phyloP scores from a whole-genome alignment of 2,888 invertebrate genomes.

The Fissipunctia ypsillon region DNA sequence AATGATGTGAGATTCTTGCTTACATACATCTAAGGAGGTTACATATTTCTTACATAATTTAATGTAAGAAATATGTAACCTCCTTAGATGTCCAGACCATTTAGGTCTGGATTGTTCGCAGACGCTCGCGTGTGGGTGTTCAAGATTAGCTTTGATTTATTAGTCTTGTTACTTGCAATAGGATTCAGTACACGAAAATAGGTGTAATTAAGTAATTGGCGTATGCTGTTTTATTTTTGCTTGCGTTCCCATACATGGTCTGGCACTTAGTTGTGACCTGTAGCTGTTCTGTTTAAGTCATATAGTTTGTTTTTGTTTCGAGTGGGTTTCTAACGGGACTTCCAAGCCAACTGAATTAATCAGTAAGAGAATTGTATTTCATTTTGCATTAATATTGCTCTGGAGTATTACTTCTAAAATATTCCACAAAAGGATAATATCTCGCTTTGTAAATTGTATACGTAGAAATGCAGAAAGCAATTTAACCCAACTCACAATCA shows the following conservation, averaged over 20 bases:
- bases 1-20: constrained; percentile 58
- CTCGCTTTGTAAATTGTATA: constrained; percentile 29
- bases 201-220: constrained; percentile 38
- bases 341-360: constrained; percentile 19
- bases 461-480: constrained; percentile 44
- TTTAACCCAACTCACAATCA: constrained; percentile 50
- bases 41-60: constrained; percentile 56
- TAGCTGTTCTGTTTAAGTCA: constrained; percentile 8
- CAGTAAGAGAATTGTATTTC: constrained; percentile 23
- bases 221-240: constrained; percentile 21
- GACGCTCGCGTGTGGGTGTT: constrained; percentile 44
- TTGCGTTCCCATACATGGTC: constrained; percentile 17
- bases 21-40: constrained; percentile 53
- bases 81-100: too few species aligned
- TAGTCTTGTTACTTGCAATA: constrained; percentile 39
- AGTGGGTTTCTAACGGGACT: constrained; percentile 38
- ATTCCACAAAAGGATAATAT: constrained; percentile 29
- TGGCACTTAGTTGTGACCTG: constrained; percentile 28
- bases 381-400: constrained; percentile 34
- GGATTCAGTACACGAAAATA: constrained; percentile 38
- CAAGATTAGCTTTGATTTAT: constrained; percentile 52
- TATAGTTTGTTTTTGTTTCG: constrained; percentile 20
- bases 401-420: constrained; percentile 1
- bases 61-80: too few species aligned
- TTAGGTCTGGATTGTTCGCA: constrained; percentile 45